These are phyloP conservation scores for Frankliniella intonsa DNA, from an alignment of 2,888 invertebrate genomes.

Conservation along the genomic window DNA sequence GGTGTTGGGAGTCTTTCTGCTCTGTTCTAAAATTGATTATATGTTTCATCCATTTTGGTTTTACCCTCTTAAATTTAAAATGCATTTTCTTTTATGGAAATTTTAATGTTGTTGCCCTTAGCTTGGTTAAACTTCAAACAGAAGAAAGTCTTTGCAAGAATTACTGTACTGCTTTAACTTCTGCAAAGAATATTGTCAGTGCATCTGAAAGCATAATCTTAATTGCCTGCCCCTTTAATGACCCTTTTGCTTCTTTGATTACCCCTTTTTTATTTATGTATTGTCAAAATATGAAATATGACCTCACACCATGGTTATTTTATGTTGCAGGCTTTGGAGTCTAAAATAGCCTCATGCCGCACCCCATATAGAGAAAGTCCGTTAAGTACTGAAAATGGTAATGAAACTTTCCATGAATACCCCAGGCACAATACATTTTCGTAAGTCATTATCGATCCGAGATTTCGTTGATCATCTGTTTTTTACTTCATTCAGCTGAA, in stretches of 20 bases:
- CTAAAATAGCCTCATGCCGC: conserved; percentile 52
- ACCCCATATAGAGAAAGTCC: conserved; percentile 35
- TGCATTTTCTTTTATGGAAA: too few species aligned
- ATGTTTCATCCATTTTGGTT: too few species aligned
- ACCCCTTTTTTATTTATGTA: conserved; percentile 6
- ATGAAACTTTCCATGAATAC: conserved; percentile 26
- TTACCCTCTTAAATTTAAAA: too few species aligned
- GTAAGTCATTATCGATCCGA: neutral
- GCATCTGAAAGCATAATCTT: too few species aligned
- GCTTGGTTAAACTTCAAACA: too few species aligned
- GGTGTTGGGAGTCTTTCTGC: too few species aligned
- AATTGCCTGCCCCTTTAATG: too few species aligned
- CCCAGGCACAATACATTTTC: neutral
- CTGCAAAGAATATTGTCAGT: too few species aligned
- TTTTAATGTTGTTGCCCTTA: too few species aligned
- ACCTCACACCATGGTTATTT: conserved; percentile 28
- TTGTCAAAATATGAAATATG: conserved; percentile 41
- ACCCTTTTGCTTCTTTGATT: neutral
- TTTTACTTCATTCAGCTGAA: neutral
- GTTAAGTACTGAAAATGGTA: conserved; percentile 36
- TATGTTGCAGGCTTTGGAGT: conserved; percentile 61
- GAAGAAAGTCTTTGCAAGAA: too few species aligned
- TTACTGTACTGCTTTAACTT: too few species aligned
- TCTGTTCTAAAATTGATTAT: too few species aligned
- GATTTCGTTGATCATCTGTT: neutral